phyloP scores from a whole-genome alignment of 1,140 invertebrate genomes.

The Bombus haemorrhoidalis region DNA sequence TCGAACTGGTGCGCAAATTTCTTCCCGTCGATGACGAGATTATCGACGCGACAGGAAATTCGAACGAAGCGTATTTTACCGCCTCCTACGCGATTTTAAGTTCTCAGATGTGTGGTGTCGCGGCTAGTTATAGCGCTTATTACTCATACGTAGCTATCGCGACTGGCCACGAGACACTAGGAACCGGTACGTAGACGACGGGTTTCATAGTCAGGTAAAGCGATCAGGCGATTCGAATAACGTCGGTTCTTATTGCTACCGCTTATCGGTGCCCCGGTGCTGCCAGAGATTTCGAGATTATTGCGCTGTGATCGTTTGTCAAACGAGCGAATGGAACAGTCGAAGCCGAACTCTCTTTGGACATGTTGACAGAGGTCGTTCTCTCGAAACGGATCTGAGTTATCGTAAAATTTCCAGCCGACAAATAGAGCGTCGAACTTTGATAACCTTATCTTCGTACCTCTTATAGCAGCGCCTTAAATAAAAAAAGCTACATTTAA shows the following conservation, averaged over 20 bases:
- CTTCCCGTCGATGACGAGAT: slow-evolving; percentile 22
- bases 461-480: not conserved
- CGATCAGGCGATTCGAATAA: not conserved
- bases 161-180: not conserved
- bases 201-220: not conserved
- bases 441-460: not conserved
- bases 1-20: not conserved
- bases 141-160: not conserved
- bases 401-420: slow-evolving; percentile 9
- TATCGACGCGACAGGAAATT: not conserved
- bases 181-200: not conserved
- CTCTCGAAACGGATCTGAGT: not conserved
- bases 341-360: not conserved
- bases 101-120: not conserved
- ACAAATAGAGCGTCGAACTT: not conserved
- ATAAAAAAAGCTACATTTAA: not conserved
- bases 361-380: no score
- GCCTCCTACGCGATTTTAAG: not conserved
- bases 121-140: not conserved
- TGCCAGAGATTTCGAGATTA: no score
- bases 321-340: not conserved
- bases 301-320: not conserved
- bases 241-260: not conserved
- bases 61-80: not conserved
- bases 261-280: no score